These are phyloP conservation scores for Pyrrhosoma nymphula DNA, from an alignment of 2,888 invertebrate genomes.

Conservation along the genomic window DNA sequence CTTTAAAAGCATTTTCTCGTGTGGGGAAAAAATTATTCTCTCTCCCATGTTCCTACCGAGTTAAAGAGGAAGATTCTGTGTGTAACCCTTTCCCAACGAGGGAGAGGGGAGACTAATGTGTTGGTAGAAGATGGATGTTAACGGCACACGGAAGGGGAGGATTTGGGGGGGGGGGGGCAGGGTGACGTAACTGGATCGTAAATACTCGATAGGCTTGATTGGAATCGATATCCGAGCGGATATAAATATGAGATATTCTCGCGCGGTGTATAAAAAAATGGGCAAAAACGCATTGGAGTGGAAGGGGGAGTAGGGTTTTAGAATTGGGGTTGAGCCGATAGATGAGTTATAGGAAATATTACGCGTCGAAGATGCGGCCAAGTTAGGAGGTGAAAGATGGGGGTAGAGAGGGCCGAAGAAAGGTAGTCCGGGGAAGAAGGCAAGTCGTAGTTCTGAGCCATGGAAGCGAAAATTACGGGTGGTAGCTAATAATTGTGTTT, in stretches of 20 bases:
- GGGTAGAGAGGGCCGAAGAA: not conserved
- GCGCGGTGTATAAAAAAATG: not conserved
- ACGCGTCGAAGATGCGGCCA: constrained; percentile 10
- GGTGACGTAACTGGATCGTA: not conserved
- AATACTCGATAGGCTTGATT: constrained; percentile 15
- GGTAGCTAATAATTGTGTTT: not conserved
- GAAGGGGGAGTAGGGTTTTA: not conserved
- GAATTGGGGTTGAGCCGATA: not conserved
- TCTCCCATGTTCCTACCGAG: not conserved
- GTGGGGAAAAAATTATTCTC: not conserved
- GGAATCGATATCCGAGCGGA: not conserved
- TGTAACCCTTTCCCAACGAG: not conserved
- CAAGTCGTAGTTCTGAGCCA: not conserved
- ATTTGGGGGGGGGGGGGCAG: not conserved
- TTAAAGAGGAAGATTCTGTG: not conserved
- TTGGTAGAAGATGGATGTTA: not conserved
- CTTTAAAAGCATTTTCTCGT: too few species aligned
- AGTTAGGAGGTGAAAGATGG: not conserved
- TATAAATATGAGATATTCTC: constrained; percentile 4
- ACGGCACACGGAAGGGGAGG: not conserved
- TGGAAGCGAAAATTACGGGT: not conserved
- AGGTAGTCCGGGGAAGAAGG: not conserved
- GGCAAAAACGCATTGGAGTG: not conserved
- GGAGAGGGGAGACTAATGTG: not conserved
- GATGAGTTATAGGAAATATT: constrained; percentile 4